These are phyloP conservation scores for Petromus typicus DNA, from an alignment of 2,113 vertebrate species.

Conservation along the genomic window DNA sequence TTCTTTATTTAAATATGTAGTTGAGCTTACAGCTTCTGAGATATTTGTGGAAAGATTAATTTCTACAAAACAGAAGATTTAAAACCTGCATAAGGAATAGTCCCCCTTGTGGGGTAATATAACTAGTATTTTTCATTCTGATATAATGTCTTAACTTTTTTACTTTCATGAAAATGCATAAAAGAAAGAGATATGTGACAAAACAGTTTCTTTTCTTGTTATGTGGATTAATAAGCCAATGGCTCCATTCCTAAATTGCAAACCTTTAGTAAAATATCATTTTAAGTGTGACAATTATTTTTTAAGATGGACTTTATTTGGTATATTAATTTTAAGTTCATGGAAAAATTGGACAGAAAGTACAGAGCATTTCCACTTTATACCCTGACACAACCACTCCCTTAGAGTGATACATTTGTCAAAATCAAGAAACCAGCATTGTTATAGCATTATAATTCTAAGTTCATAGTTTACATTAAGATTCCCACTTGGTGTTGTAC, in stretches of 20 bases:
- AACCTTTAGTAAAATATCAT: conserved; percentile 6
- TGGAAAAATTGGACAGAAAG: neutral
- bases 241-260: neutral
- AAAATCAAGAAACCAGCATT: neutral
- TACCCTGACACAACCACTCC: neutral
- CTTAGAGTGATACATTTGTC: neutral
- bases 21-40: conserved; percentile 37
- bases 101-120: neutral
- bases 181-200: conserved; percentile 33
- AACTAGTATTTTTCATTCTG: neutral
- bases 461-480: neutral
- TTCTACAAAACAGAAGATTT: conserved; percentile 62
- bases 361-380: neutral
- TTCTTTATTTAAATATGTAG: conserved; percentile 2
- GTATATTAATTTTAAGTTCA: neutral
- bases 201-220: conserved; percentile 36
- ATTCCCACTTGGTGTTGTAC: neutral
- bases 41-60: conserved; percentile 58
- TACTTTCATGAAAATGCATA: neutral
- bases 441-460: neutral
- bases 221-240: neutral
- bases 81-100: conserved; percentile 36
- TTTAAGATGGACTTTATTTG: neutral
- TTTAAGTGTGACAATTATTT: neutral
- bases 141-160: conserved; percentile 40